Evolutionary conservation across 64 coral and sea anemone genomes (phyloP).

Genomic region (Porites australiensis): DNA sequence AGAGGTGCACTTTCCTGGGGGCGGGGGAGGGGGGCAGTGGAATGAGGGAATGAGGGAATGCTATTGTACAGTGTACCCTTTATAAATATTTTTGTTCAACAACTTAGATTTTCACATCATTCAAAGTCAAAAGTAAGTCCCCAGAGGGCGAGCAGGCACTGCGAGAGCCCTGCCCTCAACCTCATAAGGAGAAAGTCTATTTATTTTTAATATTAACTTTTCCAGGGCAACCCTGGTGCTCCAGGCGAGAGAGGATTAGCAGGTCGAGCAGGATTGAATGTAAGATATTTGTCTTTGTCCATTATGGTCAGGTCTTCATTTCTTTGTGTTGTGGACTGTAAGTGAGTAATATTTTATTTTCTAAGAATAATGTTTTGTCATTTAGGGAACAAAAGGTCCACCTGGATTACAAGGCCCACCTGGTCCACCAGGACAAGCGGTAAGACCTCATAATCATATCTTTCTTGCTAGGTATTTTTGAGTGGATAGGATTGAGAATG

Average conservation of each 20-base stretch:
- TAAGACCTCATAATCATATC: slow-evolving; percentile 6
- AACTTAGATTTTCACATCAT: too few relatives aligned
- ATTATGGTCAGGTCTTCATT: not conserved
- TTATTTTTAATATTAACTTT: not conserved
- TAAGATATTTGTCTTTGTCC: slow-evolving; percentile 22
- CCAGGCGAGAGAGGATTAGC: slow-evolving; percentile 16
- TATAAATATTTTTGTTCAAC: too few relatives aligned
- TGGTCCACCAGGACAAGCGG: slow-evolving; percentile 42
- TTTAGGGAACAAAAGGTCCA: slow-evolving; percentile 68
- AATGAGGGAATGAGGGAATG: too few relatives aligned
- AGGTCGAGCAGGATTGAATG: slow-evolving; percentile 49
- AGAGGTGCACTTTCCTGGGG: too few relatives aligned
- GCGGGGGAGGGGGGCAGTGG: too few relatives aligned
- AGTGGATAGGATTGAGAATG: too few relatives aligned
- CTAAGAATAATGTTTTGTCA: not conserved
- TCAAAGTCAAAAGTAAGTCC: too few relatives aligned
- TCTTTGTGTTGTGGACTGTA: not conserved
- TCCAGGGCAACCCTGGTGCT: slow-evolving; percentile 45
- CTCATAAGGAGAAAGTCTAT: too few relatives aligned
- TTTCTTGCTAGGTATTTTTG: not conserved
- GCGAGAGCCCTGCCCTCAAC: too few relatives aligned
- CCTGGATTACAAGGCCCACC: slow-evolving; percentile 48
- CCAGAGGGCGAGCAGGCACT: too few relatives aligned
- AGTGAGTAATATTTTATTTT: not conserved
- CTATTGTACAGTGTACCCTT: too few relatives aligned